Conservation (phyloP, 2,797 vertebrate species). For the Rhabdophis nuchalis region DNA sequence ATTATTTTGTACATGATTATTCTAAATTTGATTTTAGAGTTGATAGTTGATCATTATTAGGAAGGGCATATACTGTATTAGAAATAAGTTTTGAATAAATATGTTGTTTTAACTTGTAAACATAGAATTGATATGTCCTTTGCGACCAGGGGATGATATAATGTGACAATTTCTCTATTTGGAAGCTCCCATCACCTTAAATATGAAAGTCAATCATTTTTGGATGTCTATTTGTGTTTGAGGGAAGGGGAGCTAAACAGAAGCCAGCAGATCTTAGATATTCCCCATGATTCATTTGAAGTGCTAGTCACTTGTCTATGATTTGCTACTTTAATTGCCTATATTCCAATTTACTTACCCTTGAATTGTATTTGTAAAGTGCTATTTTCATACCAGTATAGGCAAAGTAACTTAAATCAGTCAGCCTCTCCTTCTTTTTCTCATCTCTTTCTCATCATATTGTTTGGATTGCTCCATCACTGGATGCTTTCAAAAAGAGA, state of each 20-base stretch:
- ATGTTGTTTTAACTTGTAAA: neutral
- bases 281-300: neutral
- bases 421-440: neutral
- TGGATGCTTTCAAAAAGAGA: neutral
- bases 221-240: neutral
- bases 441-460: neutral
- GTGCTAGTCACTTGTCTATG: neutral
- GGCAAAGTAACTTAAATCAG: neutral
- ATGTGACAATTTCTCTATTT: neutral
- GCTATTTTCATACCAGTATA: neutral
- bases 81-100: neutral
- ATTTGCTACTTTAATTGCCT: neutral
- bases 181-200: neutral
- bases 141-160: neutral
- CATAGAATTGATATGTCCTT: neutral
- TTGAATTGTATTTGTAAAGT: neutral
- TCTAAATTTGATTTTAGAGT: neutral
- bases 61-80: neutral
- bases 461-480: neutral
- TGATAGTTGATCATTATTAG: neutral
- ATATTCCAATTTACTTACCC: neutral
- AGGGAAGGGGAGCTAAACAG: neutral
- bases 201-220: neutral
- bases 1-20: neutral
- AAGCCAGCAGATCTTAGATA: neutral